Evolutionary conservation across 2,113 vertebrate species (phyloP).

Genomic region (Sylvia atricapilla): DNA sequence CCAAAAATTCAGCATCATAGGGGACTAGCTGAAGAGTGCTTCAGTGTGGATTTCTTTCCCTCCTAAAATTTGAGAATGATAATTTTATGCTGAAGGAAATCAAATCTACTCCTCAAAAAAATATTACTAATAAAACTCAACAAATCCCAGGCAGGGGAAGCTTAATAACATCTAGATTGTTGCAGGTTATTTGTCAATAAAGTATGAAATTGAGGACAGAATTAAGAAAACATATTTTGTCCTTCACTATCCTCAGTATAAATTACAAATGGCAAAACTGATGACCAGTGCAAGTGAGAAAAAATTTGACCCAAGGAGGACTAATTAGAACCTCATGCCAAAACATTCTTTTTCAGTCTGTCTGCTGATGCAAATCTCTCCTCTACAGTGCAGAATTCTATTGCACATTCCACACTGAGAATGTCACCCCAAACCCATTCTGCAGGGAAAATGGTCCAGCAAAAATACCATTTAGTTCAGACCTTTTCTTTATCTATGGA

Average conservation of each 20-base stretch:
- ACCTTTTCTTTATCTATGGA: background rate
- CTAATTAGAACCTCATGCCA: background rate
- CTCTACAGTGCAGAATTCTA: background rate
- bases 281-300: background rate
- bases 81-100: background rate
- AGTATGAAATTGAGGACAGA: background rate
- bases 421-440: background rate
- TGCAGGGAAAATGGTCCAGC: background rate
- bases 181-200: background rate
- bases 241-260: background rate
- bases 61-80: background rate
- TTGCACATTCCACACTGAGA: background rate
- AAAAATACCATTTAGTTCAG: background rate
- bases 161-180: background rate
- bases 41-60: background rate
- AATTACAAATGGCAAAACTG: background rate
- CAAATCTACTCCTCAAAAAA: background rate
- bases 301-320: background rate
- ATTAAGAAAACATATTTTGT: background rate
- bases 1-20: background rate
- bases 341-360: background rate
- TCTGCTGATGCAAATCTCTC: background rate
- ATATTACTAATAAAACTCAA: background rate
- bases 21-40: background rate
- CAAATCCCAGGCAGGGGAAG: background rate